Evolutionary conservation across 2,113 vertebrate genomes (phyloP), one percentile per base, ranked within the genome.

Genomic region (Spheniscus mendiculus): DNA sequence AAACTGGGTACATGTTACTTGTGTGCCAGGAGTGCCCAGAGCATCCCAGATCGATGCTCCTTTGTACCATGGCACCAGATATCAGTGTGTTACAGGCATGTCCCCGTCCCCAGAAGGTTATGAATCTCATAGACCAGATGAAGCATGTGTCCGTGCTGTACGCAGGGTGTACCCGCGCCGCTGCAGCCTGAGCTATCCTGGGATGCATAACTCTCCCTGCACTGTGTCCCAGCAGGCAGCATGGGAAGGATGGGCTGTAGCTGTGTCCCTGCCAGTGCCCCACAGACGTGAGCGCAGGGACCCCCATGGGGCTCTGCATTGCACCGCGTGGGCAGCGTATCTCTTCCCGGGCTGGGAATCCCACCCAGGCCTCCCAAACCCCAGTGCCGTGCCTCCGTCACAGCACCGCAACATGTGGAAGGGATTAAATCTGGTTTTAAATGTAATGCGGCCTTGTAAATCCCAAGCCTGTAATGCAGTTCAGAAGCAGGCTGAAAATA

Each of bases 161-260:
- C 8, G 3, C 11, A n/a, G 55, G 0, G 0, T 30, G 47, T 5
- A 12, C 53, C 12, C 49, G 5, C 63, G 3, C 4, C 0, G 0
- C 73, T 52, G 73, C 63, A 94, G 78, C 65, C 79, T 32, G 53
- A 26, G 65, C 73, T 27, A 2, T 15, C 15, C 92, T 20, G 74
- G 69, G 74, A 29, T 49, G 36, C 6, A 2, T 0, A 29, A 22
- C 59, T 56, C 69, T 12, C 73, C 44, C 44, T n/a, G 59, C 1
- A 5, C 44, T 18, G 27, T 11, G 79, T 69, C 83, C 69, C 47
- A 42, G 90, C 5, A 2, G 47, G 76, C 2, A 4, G 14, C 10
- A 6, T 5, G n/a, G 70, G 42, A 34, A 50, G 42, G 49, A 29
- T 10, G 38, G 59, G 45, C 74, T 30, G 19, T 25, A 29, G 82